Percentiles rank a stretch among this genome's conserved stretches.
phyloP scores from a whole-genome alignment of 2,888 invertebrate species.

The Hymenopus coronatus region DNA sequence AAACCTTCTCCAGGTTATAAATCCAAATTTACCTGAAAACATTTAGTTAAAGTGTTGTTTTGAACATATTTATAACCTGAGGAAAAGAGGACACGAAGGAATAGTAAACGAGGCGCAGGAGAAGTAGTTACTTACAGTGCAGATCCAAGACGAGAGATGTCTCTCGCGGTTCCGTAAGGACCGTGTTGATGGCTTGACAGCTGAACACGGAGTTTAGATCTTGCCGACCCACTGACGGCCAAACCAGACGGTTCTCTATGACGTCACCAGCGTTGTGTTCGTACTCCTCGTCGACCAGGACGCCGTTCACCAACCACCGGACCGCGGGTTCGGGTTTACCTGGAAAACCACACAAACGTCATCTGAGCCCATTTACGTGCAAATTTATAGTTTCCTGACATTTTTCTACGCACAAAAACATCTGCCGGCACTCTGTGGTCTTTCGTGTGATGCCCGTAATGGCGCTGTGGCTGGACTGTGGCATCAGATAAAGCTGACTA shows the following conservation, averaged over 20 bases:
- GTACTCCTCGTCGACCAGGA: conserved; percentile 75
- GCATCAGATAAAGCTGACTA: neutral
- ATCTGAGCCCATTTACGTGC: neutral
- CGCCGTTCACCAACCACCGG: conserved; percentile 78
- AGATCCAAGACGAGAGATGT: conserved; percentile 73
- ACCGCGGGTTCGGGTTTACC: conserved; percentile 80
- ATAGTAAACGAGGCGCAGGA: neutral
- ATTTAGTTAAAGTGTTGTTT: too few relatives aligned
- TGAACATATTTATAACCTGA: too few relatives aligned
- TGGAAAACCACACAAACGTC: conserved; percentile 42
- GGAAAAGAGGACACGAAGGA: neutral
- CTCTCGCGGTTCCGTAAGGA: conserved; percentile 75
- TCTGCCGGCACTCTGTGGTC: neutral
- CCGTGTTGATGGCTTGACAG: conserved; percentile 83
- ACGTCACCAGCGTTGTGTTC: conserved; percentile 83
- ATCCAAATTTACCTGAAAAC: too few relatives aligned
- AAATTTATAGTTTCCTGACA: neutral
- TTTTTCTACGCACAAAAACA: neutral
- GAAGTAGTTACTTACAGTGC: conserved; percentile 68
- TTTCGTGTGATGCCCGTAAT: neutral
- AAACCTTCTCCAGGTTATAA: too few relatives aligned
- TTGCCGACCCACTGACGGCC: conserved; percentile 71
- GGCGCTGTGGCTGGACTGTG: neutral
- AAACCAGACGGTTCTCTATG: conserved; percentile 74
- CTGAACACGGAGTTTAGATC: conserved; percentile 85